Percentiles rank a stretch among this genome's conserved stretches.
phyloP scores from a whole-genome alignment of 2,113 vertebrate species.

The Nothocercus julius region DNA sequence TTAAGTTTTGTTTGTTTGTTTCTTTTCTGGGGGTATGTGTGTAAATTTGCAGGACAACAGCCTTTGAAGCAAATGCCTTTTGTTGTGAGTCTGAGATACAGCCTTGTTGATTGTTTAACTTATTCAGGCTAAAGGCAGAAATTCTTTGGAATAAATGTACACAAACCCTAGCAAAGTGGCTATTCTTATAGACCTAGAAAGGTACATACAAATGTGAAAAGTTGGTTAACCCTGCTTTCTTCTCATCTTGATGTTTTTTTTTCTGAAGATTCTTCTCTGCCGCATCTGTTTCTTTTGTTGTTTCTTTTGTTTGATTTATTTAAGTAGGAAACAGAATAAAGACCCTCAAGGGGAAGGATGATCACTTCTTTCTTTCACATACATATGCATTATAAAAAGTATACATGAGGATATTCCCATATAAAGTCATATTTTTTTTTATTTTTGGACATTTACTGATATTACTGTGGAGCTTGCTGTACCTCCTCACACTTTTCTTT shows the following conservation, averaged over 20 bases:
- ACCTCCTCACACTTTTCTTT: background rate
- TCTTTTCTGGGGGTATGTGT: background rate
- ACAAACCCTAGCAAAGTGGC: background rate
- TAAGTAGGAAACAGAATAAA: background rate
- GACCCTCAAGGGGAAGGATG: background rate
- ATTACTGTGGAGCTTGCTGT: background rate
- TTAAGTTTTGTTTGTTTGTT: background rate
- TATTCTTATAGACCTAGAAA: background rate
- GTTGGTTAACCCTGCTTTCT: background rate
- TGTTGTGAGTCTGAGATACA: conserved; percentile 44
- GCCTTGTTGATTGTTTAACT: conserved; percentile 20
- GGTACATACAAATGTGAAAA: background rate
- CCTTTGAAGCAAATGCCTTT: conserved; percentile 54
- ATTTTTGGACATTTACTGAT: background rate
- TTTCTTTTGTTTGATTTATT: background rate
- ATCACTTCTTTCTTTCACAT: background rate
- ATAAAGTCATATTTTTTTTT: background rate
- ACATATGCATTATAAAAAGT: background rate
- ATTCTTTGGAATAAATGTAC: background rate
- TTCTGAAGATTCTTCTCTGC: background rate
- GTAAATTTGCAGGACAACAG: conserved; percentile 3
- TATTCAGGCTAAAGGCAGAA: conserved; percentile 39
- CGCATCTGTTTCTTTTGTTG: background rate
- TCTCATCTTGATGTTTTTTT: background rate
- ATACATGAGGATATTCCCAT: background rate